Evolutionary conservation across 2,888 invertebrate genomes (phyloP), one percentile per base, ranked within the genome.

Genomic region (Temnothorax ravouxi): DNA sequence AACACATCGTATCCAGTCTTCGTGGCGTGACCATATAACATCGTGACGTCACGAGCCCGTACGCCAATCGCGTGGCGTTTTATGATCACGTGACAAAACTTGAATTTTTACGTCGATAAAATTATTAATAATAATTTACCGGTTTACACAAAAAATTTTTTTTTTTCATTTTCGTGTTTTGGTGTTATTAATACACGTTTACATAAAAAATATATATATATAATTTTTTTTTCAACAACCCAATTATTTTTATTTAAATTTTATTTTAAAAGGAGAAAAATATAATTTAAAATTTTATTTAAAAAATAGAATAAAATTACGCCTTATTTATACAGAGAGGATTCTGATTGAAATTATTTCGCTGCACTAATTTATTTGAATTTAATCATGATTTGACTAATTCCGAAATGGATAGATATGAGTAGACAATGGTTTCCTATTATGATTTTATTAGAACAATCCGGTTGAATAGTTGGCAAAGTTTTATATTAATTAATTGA

Each of bases 331-430:
- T n/a, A 13, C 29, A n/a, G n/a, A 34, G 41, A 2, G 3, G 1
- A 74, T 74, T 59, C 8, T 29, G 29, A 59, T 44, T 0, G 9
- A 47, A n/a, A 74, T 74, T 44, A 74, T 41, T 74, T 29, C 44
- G 15, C 13, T 29, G 56, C 11, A 3, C 0, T 56, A 25, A 56
- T 29, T 41, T 11, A 41, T 3, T 3, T 25, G 11, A 66, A 44
- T 59, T 74, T 74, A 8, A 61, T 34, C 62, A 38, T 34, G 34
- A 34, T 34, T 34, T 34, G 2, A 13, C 21, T 75, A n/a, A 47
- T 74, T 61, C 8, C 9, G 11, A 76, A 64, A 34, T 76, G 34
- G 44, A 29, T 56, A 11, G 25, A 59, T 4, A 44, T 25, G 25
- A 38, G 4, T 15, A 47, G 52, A 62, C 0, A 11, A 11, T 15